These are phyloP conservation scores for Drosophila grimshawi DNA, from an alignment of 1,140 invertebrate genomes.

Conservation along the genomic window DNA sequence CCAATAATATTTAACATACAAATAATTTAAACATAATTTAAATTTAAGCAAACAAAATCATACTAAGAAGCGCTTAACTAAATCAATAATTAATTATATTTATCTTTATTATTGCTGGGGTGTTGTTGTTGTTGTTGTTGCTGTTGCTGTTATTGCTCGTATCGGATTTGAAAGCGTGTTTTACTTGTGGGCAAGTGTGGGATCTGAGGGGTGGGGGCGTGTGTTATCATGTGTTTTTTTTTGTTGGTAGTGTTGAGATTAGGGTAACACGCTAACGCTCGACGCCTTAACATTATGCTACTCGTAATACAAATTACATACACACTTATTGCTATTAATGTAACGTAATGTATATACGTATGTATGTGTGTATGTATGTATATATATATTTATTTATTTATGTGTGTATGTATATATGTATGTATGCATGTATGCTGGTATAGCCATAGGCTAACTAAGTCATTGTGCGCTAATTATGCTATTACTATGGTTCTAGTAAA, in stretches of 20 bases:
- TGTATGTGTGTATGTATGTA: neutral
- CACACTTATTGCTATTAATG: slow-evolving; percentile 7
- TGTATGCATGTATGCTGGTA: neutral
- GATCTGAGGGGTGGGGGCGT: neutral
- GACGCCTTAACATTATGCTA: slow-evolving; percentile 29
- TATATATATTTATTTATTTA: neutral
- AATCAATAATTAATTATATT: slow-evolving; percentile 1
- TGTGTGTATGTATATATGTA: neutral
- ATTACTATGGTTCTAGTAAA: slow-evolving; percentile 14
- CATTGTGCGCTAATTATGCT: slow-evolving; percentile 13
- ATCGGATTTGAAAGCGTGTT: neutral
- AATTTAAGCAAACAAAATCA: neutral
- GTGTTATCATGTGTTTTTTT: neutral
- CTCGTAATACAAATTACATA: slow-evolving; percentile 27
- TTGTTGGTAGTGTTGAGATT: slow-evolving; percentile 1
- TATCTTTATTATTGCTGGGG: slow-evolving; percentile 9
- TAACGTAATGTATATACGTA: neutral
- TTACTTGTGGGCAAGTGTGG: slow-evolving; percentile 5
- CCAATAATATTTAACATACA: neutral
- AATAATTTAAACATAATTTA: slow-evolving; percentile 1
- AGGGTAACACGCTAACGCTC: slow-evolving; percentile 16
- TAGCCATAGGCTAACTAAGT: slow-evolving; percentile 11
- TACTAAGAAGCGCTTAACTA: neutral
- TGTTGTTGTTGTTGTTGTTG: slow-evolving; percentile 10
- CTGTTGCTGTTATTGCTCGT: too few relatives aligned